These are phyloP conservation scores for Bacillus rossius DNA, from an alignment of 1,140 invertebrate genomes.

Conservation along the genomic window DNA sequence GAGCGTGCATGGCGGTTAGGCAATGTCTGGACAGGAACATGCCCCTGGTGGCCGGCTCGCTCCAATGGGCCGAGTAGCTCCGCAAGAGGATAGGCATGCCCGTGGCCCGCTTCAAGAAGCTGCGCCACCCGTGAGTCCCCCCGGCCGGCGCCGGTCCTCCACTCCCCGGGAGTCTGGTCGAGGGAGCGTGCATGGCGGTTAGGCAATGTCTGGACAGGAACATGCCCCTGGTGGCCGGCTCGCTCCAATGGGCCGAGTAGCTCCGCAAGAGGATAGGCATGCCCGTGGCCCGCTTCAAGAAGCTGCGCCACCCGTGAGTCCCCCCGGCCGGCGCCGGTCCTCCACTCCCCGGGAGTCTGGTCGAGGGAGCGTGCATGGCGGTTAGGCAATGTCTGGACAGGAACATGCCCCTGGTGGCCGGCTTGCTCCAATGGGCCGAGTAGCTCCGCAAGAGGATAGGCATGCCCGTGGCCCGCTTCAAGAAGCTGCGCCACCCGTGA, in stretches of 20 bases:
- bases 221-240: constrained; percentile 79
- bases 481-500: constrained; percentile 68
- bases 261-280: constrained; percentile 65
- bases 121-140: constrained; percentile 65
- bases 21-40: constrained; percentile 65
- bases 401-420: constrained; percentile 79
- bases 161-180: too few relatives aligned
- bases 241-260: constrained; percentile 74
- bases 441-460: constrained; percentile 71
- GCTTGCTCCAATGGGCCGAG: constrained; percentile 71
- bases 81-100: constrained; percentile 65
- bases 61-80: constrained; percentile 77
- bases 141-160: too few relatives aligned
- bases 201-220: constrained; percentile 58
- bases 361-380: too few relatives aligned
- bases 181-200: too few relatives aligned
- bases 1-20: too few relatives aligned
- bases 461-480: constrained; percentile 63
- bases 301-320: constrained; percentile 68
- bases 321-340: too few relatives aligned
- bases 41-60: constrained; percentile 75
- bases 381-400: constrained; percentile 52
- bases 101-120: constrained; percentile 60
- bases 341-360: too few relatives aligned
- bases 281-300: constrained; percentile 64